Conservation (phyloP, 2,888 invertebrate species). For the Atherix ibis region DNA sequence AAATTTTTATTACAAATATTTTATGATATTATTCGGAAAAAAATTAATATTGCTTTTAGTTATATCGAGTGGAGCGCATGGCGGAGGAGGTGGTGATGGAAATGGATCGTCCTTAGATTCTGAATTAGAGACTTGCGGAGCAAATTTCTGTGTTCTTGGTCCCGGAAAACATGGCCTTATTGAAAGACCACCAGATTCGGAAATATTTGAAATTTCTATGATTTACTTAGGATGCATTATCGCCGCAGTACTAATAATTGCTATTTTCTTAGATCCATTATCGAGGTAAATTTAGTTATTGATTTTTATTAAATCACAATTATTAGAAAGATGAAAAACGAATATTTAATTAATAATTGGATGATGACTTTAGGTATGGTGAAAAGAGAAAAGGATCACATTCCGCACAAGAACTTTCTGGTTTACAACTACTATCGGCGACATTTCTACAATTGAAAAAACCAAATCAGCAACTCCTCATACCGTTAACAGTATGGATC, state of each 20-base stretch:
- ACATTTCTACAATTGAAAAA: conserved; percentile 83
- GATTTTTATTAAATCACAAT: not conserved
- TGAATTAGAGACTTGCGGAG: conserved; percentile 51
- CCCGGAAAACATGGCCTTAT: conserved; percentile 57
- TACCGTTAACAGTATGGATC: conserved; percentile 91
- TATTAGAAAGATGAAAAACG: not conserved
- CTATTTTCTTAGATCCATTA: conserved; percentile 76
- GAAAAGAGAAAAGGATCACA: conserved; percentile 66
- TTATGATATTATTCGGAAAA: not conserved
- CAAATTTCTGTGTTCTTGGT: conserved; percentile 65
- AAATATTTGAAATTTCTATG: conserved; percentile 77
- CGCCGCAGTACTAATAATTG: conserved; percentile 72
- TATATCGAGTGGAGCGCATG: conserved; percentile 48
- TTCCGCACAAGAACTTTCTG: conserved; percentile 54
- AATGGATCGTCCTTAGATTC: conserved; percentile 33
- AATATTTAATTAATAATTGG: not conserved
- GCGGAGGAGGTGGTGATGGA: conserved; percentile 33
- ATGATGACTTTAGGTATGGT: conserved; percentile 48
- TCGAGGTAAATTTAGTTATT: conserved; percentile 42
- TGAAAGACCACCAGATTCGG: conserved; percentile 63
- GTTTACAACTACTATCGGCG: conserved; percentile 68
- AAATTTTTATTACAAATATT: conserved; percentile 39
- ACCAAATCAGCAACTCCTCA: conserved; percentile 79
- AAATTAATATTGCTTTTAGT: conserved; percentile 6
- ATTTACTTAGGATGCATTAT: conserved; percentile 80